Evolutionary conservation across 2,797 vertebrate species (phyloP).

Genomic region (Chromobotia macracanthus): DNA sequence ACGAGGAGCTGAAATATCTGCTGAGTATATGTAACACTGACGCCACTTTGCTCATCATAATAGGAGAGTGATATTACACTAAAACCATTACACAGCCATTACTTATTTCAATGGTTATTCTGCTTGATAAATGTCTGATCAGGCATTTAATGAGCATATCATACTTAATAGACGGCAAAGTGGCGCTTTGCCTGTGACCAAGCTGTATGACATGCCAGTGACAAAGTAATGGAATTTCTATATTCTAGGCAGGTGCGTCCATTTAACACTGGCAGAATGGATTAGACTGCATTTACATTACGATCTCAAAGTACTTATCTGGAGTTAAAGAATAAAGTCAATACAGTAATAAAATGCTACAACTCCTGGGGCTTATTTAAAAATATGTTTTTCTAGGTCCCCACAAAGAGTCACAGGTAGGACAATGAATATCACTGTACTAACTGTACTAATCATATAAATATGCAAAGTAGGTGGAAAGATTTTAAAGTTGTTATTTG

Average conservation of each 20-base stretch:
- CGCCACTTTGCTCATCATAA: neutral
- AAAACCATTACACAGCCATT: neutral
- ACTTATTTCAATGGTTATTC: slow-evolving; percentile 10
- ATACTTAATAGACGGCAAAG: slow-evolving; percentile 3
- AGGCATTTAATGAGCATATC: slow-evolving; percentile 6
- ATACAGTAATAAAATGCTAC: neutral
- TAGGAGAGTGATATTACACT: slow-evolving; percentile 5
- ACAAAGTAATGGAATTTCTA: neutral
- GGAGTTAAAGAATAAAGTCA: slow-evolving; percentile 21
- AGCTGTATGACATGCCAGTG: neutral
- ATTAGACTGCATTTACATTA: neutral
- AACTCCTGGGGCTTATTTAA: slow-evolving; percentile 5
- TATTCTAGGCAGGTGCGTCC: neutral
- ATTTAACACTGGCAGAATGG: slow-evolving; percentile 9
- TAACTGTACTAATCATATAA: neutral
- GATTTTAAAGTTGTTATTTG: too few relatives aligned
- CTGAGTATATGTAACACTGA: slow-evolving; percentile 31
- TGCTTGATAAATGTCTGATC: neutral
- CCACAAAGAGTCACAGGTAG: too few relatives aligned
- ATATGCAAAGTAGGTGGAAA: too few relatives aligned
- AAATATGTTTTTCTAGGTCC: neutral
- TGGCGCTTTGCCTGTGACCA: neutral
- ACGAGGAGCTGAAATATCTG: slow-evolving; percentile 34
- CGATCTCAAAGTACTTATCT: slow-evolving; percentile 26
- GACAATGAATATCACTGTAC: too few relatives aligned